Base-by-base conservation (phyloP, 2,888 invertebrate genomes). In the Endotricha flammealis region DNA sequence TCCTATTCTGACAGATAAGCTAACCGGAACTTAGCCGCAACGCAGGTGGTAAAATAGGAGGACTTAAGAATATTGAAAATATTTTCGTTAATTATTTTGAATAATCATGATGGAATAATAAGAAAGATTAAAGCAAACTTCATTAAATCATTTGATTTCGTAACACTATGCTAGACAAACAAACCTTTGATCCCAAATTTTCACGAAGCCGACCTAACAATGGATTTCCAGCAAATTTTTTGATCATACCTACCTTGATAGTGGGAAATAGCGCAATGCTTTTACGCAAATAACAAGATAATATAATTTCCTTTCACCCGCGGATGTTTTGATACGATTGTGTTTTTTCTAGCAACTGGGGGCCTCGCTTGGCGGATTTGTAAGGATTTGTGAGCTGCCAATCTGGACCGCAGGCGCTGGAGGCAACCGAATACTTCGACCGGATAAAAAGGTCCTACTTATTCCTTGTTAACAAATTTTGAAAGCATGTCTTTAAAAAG, bases 381-480 rank as follows among this genome's bases (percentile, higher is more conserved):
- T 69, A 49, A 54, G 77, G 80, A 81, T 82, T 81, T 80, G 60
- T 63, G 57, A 59, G 66, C 67, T 71, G 65, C 75, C 77, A 79
- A 81, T 81, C 73, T 77, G 62, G 59, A 54, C 54, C 56, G 58
- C 64, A 66, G 69, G 63, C 67, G 67, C 72, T 68, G 52, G 58
- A 53, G 70, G 77, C 71, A 53, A 64, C 65, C 59, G 63, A 71
- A 72, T 76, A 67, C 70, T 72, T 69, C 62, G 62, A 61, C 66
- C 62, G 68, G 63, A 70, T 73, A 70, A 75, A 79, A 78, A 69
- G 63, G 58, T 57, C 56, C 61, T 64, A 59, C 64, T 67, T 66
- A 69, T 66, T 67, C 62, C 66, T 72, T 72, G 74, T 76, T 77
- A 74, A 72, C 69, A 72, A 64, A 75, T 71, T 72, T 67, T 54